A percentile compares a stretch with the other conserved stretches of the same genome.
Evolutionary conservation across 2,888 invertebrate genomes (phyloP).

Genomic region (Drosophila atripex): DNA sequence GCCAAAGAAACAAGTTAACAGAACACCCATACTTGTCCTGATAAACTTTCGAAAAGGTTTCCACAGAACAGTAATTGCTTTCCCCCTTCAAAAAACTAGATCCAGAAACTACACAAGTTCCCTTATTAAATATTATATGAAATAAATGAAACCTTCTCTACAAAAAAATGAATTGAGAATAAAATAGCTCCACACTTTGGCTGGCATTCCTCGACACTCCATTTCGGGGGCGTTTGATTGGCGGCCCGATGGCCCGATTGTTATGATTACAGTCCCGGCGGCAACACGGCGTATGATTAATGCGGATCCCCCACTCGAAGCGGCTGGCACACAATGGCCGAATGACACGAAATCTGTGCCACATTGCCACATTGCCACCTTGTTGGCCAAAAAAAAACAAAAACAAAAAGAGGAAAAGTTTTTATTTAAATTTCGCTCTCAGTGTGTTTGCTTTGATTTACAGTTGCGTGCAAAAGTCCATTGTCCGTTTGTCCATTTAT

Average conservation of each 20-base stretch:
- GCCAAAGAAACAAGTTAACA: slow-evolving; percentile 1
- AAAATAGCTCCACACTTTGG: not conserved
- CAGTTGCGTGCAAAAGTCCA: slow-evolving; percentile 27
- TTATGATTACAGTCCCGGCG: slow-evolving; percentile 38
- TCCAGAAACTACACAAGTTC: not conserved
- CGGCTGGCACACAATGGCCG: slow-evolving; percentile 23
- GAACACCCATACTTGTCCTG: too few species aligned
- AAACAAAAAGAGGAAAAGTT: not conserved
- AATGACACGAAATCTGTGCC: slow-evolving; percentile 41
- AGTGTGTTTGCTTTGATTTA: slow-evolving; percentile 34
- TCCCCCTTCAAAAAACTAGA: too few species aligned
- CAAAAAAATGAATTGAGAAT: too few species aligned
- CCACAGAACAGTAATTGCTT: not conserved
- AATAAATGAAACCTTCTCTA: not conserved
- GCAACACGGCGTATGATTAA: slow-evolving; percentile 71
- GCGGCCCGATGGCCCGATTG: slow-evolving; percentile 46
- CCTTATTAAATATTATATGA: not conserved
- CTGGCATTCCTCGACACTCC: slow-evolving; percentile 24
- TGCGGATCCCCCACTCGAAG: slow-evolving; percentile 37
- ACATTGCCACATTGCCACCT: not conserved
- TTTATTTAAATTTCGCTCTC: slow-evolving; percentile 27
- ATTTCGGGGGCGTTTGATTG: slow-evolving; percentile 30
- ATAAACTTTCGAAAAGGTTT: not conserved
- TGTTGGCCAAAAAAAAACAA: not conserved
- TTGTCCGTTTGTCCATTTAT: too few species aligned